phyloP scores from a whole-genome alignment of 2,888 invertebrate species.

The Monopis laevigella region DNA sequence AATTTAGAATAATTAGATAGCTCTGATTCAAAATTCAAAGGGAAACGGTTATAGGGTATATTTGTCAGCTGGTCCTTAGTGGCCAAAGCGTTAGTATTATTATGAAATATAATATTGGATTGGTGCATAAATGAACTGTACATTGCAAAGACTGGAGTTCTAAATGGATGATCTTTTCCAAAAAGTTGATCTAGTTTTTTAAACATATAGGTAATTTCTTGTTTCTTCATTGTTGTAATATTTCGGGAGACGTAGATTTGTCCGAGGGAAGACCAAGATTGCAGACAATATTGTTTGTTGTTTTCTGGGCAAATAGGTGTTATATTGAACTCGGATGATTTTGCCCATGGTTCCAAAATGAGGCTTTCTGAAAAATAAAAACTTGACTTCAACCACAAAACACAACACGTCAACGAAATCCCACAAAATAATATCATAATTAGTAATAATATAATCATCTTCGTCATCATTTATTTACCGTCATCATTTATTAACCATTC shows the following conservation, averaged over 20 bases:
- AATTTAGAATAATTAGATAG: conserved; percentile 26
- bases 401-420: too few species aligned
- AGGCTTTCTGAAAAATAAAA: conserved; percentile 28
- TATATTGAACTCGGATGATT: conserved; percentile 41
- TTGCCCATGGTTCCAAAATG: conserved; percentile 52
- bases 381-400: too few species aligned
- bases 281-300: conserved; percentile 61
- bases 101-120: conserved; percentile 73
- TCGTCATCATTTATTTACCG: too few species aligned
- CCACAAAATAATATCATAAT: too few species aligned
- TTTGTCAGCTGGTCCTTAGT: conserved; percentile 33
- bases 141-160: conserved; percentile 73
- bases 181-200: conserved; percentile 76
- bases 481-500: too few species aligned
- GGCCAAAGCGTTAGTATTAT: conserved; percentile 50
- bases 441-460: too few species aligned
- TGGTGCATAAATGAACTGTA: conserved; percentile 74
- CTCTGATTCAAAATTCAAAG: conserved; percentile 44
- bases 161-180: conserved; percentile 65
- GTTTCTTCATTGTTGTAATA: conserved; percentile 59
- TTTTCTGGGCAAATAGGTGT: conserved; percentile 68
- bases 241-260: conserved; percentile 72
- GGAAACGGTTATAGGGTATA: conserved; percentile 34
- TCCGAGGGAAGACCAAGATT: conserved; percentile 75
- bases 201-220: conserved; percentile 77